Conservation (phyloP, 2,797 vertebrate genomes). For the Lutra lutra region DNA sequence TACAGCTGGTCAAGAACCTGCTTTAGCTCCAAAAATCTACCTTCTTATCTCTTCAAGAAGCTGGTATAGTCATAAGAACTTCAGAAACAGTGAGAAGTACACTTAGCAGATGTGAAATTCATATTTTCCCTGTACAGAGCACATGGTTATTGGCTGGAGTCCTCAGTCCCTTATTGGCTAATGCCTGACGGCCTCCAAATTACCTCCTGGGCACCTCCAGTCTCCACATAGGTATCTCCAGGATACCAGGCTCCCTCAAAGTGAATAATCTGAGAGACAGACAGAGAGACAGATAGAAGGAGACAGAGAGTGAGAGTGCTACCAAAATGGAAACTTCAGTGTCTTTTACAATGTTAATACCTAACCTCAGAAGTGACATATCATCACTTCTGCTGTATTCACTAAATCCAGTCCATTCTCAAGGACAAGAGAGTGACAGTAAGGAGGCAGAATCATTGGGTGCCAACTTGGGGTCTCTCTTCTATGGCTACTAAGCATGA, state of each 20-base stretch:
- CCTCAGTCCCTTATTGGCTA: background rate
- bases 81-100: background rate
- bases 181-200: background rate
- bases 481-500: background rate
- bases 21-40: background rate
- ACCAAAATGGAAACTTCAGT: background rate
- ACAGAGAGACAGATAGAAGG: background rate
- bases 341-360: background rate
- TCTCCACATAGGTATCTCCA: background rate
- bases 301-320: background rate
- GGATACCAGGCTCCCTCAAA: background rate
- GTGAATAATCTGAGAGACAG: background rate
- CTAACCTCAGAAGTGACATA: background rate
- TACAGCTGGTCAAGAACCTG: background rate
- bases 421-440: background rate
- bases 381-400: background rate
- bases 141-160: background rate
- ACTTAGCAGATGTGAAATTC: background rate
- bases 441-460: background rate
- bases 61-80: background rate
- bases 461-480: background rate
- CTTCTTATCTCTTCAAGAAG: background rate
- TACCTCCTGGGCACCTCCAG: background rate
- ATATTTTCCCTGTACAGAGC: background rate
- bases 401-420: background rate